Evolutionary conservation across 2,797 vertebrate genomes (phyloP).

Genomic region (Smutsia gigantea): DNA sequence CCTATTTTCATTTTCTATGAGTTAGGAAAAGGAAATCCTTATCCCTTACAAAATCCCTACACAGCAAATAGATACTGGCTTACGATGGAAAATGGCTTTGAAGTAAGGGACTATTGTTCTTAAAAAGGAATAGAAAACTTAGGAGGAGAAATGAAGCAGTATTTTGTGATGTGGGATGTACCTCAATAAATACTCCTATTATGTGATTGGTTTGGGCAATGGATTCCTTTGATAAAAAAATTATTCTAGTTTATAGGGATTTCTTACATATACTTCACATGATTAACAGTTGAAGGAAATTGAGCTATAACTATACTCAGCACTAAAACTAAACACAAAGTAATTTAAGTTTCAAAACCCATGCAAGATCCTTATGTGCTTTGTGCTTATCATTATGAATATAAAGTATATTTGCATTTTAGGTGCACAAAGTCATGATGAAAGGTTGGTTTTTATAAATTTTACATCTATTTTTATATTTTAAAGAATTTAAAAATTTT

Average conservation of each 20-base stretch:
- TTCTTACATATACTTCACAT: conserved; percentile 28
- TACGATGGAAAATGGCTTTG: background rate
- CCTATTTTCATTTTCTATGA: conserved; percentile 43
- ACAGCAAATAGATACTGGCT: background rate
- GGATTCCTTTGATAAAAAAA: conserved; percentile 2
- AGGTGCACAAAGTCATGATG: background rate
- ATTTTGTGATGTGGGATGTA: background rate
- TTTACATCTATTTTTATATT: conserved; percentile 3
- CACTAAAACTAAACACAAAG: conserved; percentile 20
- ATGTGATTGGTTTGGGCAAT: background rate
- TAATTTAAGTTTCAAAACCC: conserved; percentile 12
- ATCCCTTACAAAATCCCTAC: background rate
- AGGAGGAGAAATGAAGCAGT: background rate
- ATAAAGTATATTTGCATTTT: background rate
- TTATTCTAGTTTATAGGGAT: background rate
- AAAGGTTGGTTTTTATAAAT: background rate
- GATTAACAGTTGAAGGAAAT: conserved; percentile 29
- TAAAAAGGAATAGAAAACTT: background rate
- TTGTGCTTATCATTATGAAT: background rate
- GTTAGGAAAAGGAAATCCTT: conserved; percentile 36
- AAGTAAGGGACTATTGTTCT: background rate
- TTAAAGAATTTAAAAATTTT: conserved; percentile 3
- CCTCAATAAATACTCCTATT: background rate
- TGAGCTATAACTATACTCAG: background rate
- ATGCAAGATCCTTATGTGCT: background rate